Conservation (phyloP, 1,140 invertebrate genomes). For the Drosophila ohnishii region DNA sequence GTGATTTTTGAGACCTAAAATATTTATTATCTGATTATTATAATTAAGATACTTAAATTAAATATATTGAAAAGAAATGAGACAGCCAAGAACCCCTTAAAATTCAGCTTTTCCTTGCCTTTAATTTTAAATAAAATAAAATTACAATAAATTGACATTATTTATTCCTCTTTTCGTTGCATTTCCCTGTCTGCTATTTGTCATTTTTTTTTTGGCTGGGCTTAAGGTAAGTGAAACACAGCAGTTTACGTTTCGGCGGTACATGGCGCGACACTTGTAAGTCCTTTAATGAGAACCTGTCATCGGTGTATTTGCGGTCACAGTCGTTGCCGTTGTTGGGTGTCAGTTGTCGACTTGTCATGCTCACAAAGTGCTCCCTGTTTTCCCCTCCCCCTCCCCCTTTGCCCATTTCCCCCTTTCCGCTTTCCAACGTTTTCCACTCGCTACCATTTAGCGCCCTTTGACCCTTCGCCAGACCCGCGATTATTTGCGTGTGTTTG, state of each 20-base stretch:
- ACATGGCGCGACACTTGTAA: slow-evolving; percentile 40
- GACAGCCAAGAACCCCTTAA: no score
- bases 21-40: no score
- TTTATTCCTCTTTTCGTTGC: not conserved
- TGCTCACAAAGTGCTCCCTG: slow-evolving; percentile 19
- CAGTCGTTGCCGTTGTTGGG: slow-evolving; percentile 3
- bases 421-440: not conserved
- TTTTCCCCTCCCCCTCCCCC: not conserved
- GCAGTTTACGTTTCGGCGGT: slow-evolving; percentile 19
- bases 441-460: slow-evolving; percentile 7
- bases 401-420: not conserved
- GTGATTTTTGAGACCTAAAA: no score
- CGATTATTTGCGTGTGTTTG: slow-evolving; percentile 3
- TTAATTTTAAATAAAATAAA: no score
- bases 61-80: no score
- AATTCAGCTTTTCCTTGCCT: no score
- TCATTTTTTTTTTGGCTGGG: not conserved
- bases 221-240: slow-evolving; percentile 8
- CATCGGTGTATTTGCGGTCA: slow-evolving; percentile 45
- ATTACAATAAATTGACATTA: not conserved
- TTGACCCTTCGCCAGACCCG: slow-evolving; percentile 6
- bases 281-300: slow-evolving; percentile 44
- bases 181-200: not conserved
- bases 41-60: no score
- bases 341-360: slow-evolving; percentile 16